Evolutionary conservation across 2,797 vertebrate genomes (phyloP).

Genomic region (Clarias fuscus): DNA sequence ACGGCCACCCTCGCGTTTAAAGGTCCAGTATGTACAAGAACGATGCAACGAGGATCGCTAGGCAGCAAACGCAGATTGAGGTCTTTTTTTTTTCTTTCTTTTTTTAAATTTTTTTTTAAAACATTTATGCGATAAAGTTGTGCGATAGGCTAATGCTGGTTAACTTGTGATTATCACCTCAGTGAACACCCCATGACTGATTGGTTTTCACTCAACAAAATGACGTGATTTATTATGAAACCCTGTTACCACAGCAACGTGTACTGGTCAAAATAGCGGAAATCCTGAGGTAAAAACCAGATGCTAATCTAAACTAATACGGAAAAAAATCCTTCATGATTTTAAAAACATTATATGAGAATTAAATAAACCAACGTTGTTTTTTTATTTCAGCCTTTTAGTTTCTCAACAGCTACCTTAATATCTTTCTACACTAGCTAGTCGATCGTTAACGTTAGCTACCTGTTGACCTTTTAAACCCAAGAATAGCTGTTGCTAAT

Average conservation of each 20-base stretch:
- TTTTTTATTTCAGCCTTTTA: background rate
- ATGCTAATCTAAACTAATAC: background rate
- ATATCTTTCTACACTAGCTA: background rate
- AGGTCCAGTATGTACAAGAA: background rate
- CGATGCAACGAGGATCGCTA: background rate
- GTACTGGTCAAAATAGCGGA: background rate
- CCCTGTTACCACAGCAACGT: constrained; percentile 1
- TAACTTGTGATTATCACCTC: background rate
- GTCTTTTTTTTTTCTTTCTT: background rate
- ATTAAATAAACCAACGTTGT: background rate
- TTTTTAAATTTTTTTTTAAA: background rate
- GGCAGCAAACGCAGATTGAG: background rate
- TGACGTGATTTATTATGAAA: background rate
- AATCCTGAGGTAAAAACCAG: background rate
- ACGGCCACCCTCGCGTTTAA: background rate
- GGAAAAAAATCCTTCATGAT: background rate
- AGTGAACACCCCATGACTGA: background rate
- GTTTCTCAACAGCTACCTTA: background rate
- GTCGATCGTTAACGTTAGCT: background rate
- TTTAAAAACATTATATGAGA: background rate
- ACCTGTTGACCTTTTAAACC: background rate
- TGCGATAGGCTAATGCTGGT: background rate
- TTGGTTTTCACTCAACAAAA: background rate
- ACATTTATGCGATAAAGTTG: background rate
- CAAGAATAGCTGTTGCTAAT: background rate